Evolutionary conservation across 2,797 vertebrate genomes (phyloP).

Genomic region (Fistularia commersonii): DNA sequence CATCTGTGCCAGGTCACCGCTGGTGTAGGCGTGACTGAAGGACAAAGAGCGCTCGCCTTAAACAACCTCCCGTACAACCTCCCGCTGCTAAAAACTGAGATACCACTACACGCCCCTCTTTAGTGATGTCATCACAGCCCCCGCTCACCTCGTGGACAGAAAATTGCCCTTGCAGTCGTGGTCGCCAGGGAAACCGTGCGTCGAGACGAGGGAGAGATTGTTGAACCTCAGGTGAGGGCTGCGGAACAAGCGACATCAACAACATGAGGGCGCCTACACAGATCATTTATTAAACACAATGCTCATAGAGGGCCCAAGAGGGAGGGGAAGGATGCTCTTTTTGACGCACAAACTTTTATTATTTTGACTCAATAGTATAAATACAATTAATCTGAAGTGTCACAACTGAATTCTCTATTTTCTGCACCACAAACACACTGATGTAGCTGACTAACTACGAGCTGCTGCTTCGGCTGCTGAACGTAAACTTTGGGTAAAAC

Average conservation of each 20-base stretch:
- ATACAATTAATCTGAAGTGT: too few relatives aligned
- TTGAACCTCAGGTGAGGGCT: constrained; percentile 90
- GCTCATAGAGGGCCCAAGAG: too few relatives aligned
- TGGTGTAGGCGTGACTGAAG: constrained; percentile 83
- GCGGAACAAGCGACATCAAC: constrained; percentile 26
- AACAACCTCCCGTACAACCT: background rate
- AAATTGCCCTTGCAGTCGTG: constrained; percentile 67
- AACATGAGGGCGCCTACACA: constrained; percentile 1
- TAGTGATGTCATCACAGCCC: background rate
- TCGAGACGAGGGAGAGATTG: constrained; percentile 87
- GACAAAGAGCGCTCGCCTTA: background rate
- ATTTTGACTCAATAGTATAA: too few relatives aligned
- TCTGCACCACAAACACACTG: too few relatives aligned
- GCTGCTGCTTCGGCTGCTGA: too few relatives aligned
- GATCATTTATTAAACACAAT: background rate
- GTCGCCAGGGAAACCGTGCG: constrained; percentile 79
- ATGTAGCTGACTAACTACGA: too few relatives aligned
- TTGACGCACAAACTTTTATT: too few relatives aligned
- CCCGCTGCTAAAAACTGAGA: too few relatives aligned
- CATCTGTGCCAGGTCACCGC: constrained; percentile 79
- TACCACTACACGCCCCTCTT: too few relatives aligned
- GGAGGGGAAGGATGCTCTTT: too few relatives aligned
- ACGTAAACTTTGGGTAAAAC: too few relatives aligned
- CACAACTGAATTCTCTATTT: too few relatives aligned
- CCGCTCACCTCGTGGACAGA: constrained; percentile 84